Base-by-base conservation (phyloP, 2,888 invertebrate genomes). In the Acholoe squamosa region DNA sequence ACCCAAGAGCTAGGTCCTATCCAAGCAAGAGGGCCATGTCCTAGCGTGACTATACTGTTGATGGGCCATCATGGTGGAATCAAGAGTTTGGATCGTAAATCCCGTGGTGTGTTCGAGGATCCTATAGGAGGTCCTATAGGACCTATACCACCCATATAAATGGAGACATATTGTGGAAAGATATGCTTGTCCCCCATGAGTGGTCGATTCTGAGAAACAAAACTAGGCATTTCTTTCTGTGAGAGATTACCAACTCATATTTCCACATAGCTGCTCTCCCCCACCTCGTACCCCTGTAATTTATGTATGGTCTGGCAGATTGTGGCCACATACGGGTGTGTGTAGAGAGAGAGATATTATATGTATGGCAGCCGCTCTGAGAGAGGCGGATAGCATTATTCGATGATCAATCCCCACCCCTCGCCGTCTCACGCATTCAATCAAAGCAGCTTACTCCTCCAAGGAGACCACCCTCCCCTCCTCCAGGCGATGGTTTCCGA, bases 371-470 rank as follows among this genome's bases (percentile, higher is more conserved):
- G 61, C 22, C 19, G 61, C 61, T 61, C 61, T 61, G 61, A 61
- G 61, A 61, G 61, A 14, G 22, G 61, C 22, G 19, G 61, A 61
- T 61, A 61, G 61, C 61, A 61, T 61, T 61, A 61, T 61, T 61
- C 61, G 22, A 61, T 61, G 61, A 61, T 61, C 61, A 19, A 61
- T 61, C 61, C n/a, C 19, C 12, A 19, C 61, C 61, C 61, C n/a
- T 61, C 12, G 61, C 61, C 61, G 5, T 19, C 61, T 61, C 61
- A 61, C 19, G 61, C 61, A 61, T 61, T 61, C 61, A 61, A 61
- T 61, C 61, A 61, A 61, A 19, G 61, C 22, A n/a, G 61, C 61
- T 61, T 61, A 61, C 61, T 61, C 61, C n/a, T n/a, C 61, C 61
- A 61, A 61, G 61, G n/a, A 61, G 61, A n/a, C 61, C 22, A 14